Base-by-base conservation (phyloP, 2,888 invertebrate species). In the Protophormia terraenovae region DNA sequence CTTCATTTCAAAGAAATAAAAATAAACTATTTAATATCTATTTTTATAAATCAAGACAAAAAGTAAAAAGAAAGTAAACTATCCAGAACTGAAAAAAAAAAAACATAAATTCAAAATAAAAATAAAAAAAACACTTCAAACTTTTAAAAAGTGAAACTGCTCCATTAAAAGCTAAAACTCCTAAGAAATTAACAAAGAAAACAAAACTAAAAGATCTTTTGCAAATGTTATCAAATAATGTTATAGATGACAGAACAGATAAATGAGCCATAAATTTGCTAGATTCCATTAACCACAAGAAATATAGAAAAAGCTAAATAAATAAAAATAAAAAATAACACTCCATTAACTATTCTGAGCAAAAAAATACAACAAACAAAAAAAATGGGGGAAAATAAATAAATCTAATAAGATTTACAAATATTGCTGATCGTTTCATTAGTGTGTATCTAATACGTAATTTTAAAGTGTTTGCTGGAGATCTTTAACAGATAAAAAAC, bases 31-130 rank as follows among this genome's bases (percentile, higher is more conserved):
- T n/a, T 19, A 50, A 35, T 24, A 19, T 62, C 47, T 62, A 64
- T 53, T 35, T 53, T 38, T 38, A 50, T 14, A 76, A 55, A 19
- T 29, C 29, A 66, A 41, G 22, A 19, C 16, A 14, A 38, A 41
- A 38, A 29, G 27, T 16, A 60, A 77, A 60, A 60, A 77, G 77
- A 78, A 78, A 78, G 69, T 60, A 50, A 78, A 78, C 45, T 77
- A 58, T 16, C 27, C 47, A 58, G 47, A 77, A 69, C 67, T 16
- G 41, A 60, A 69, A 58, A 8, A 16, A 0, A 67, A 32, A 41
- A 69, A 22, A 64, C 16, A 19, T n/a, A n/a, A n/a, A n/a, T n/a
- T n/a, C n/a, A n/a, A n/a, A n/a, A n/a, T n/a, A n/a, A n/a, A n/a
- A n/a, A n/a, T n/a, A n/a, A n/a, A 16, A 47, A 67, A 41, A 53